Evolutionary conservation across 1,140 invertebrate species (phyloP).

Genomic region (Subanguina moxae): DNA sequence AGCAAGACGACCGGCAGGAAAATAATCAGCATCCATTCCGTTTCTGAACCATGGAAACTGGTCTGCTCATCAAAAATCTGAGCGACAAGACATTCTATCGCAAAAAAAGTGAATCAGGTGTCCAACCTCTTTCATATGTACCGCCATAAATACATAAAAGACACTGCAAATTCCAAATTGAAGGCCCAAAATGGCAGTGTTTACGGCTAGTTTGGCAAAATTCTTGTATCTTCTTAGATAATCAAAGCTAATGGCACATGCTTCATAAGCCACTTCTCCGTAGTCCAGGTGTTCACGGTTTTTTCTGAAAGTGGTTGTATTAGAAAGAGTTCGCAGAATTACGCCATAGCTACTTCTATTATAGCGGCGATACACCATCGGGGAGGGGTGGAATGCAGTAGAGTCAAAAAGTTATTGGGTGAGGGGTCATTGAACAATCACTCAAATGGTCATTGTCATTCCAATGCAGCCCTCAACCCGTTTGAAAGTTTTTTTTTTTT

Average conservation of each 20-base stretch:
- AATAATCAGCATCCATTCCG: constrained; percentile 35
- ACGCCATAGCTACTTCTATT: too few relatives aligned
- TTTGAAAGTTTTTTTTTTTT: not conserved
- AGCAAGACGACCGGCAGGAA: constrained; percentile 36
- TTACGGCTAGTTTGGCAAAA: constrained; percentile 29
- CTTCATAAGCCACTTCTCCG: constrained; percentile 48
- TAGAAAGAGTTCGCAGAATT: too few relatives aligned
- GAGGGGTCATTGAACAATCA: too few relatives aligned
- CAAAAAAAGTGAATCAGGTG: not conserved
- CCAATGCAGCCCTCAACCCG: too few relatives aligned
- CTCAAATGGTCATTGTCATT: not conserved
- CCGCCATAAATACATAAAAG: constrained; percentile 53
- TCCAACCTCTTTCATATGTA: constrained; percentile 46
- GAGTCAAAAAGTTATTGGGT: too few relatives aligned
- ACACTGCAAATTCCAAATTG: constrained; percentile 55
- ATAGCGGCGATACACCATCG: too few relatives aligned
- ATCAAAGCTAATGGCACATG: constrained; percentile 41
- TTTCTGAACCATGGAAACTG: constrained; percentile 22
- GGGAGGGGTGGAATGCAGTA: too few relatives aligned
- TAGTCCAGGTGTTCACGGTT: constrained; percentile 44
- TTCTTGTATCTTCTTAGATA: constrained; percentile 23
- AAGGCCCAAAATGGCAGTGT: constrained; percentile 30
- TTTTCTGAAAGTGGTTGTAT: too few relatives aligned
- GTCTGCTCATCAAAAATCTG: constrained; percentile 40
- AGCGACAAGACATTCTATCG: not conserved